Evolutionary conservation across 2,797 vertebrate genomes (phyloP), one percentile per base, ranked within the genome.

Genomic region (Leptatherina wallacei): DNA sequence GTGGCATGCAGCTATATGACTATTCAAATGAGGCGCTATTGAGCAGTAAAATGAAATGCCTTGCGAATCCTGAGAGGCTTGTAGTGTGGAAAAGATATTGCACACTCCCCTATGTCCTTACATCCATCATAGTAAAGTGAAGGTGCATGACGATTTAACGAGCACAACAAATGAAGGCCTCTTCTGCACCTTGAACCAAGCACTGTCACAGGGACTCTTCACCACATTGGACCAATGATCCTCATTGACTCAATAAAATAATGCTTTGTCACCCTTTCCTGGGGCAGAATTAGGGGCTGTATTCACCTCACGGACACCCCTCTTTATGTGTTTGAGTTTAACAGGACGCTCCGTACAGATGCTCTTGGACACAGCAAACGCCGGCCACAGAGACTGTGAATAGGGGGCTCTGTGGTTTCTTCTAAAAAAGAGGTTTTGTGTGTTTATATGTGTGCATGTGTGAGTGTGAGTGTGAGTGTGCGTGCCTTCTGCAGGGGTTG

Each of bases 301-400:
- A 93, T 93, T 92, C 92, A 62, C 89, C 89, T 93, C 92, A 93
- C 91, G 90, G 54, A 82, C 18, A 65, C 20, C 60, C 52, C 59
- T 69, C 80, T 88, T 88, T 87, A 71, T 91, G 78, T 57, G 83
- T 66, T 14, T 30, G 72, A 79, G 80, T 82, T 75, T 64, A 80
- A 83, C 89, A 75, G 92, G 88, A 93, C 87, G 67, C 88, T 82
- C 73, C 36, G 88, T 92, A 78, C 90, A 61, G 88, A 85, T 80
- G 66, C 87, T 85, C 75, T 87, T 90, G 87, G 90, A 87, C 81
- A 84, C 85, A 85, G 65, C 80, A 78, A 87, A 86, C 27, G 77
- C 67, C 1, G 80, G 60, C 38, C 64, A 83, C 77, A 78, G 80
- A 85, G 59, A 61, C 60, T 18, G 61, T 90, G 92, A 92, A 92